A percentile compares a stretch with the other conserved stretches of the same genome.
phyloP scores from a whole-genome alignment of 2,113 vertebrate genomes.

The Agapornis roseicollis region DNA sequence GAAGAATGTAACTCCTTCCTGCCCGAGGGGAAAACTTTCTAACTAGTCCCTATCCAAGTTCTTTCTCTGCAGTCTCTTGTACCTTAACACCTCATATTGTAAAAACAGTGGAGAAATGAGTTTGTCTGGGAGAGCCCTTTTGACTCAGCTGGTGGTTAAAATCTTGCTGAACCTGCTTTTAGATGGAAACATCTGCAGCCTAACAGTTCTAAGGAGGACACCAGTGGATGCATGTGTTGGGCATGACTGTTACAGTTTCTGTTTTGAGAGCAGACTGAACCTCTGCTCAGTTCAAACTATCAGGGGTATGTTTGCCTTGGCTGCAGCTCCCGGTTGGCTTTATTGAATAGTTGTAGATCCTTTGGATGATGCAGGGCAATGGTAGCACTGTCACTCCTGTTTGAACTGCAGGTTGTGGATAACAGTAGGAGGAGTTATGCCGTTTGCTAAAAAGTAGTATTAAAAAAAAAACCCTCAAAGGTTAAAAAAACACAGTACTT shows the following conservation, averaged over 20 bases:
- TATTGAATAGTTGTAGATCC: not conserved
- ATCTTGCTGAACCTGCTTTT: not conserved
- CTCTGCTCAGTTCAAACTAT: not conserved
- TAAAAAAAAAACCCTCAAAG: not conserved
- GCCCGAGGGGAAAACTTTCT: not conserved
- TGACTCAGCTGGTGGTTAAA: not conserved
- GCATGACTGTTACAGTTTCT: not conserved
- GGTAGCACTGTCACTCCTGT: not conserved
- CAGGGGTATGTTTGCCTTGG: constrained; percentile 11
- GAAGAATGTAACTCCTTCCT: not conserved
- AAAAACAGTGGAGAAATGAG: not conserved
- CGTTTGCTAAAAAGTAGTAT: not conserved
- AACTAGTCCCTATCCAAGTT: not conserved
- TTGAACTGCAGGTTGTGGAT: not conserved
- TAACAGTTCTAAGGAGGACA: not conserved
- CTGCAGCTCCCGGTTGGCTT: not conserved
- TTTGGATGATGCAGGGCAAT: not conserved
- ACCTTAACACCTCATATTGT: not conserved
- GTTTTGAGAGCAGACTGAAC: not conserved
- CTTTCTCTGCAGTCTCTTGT: not conserved
- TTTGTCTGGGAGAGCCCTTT: not conserved
- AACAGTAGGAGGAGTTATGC: not conserved
- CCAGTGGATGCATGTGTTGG: not conserved
- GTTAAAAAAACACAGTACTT: not conserved
- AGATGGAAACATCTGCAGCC: not conserved